phyloP scores from a whole-genome alignment of 2,888 invertebrate genomes.

The Ormyrus labotus region DNA sequence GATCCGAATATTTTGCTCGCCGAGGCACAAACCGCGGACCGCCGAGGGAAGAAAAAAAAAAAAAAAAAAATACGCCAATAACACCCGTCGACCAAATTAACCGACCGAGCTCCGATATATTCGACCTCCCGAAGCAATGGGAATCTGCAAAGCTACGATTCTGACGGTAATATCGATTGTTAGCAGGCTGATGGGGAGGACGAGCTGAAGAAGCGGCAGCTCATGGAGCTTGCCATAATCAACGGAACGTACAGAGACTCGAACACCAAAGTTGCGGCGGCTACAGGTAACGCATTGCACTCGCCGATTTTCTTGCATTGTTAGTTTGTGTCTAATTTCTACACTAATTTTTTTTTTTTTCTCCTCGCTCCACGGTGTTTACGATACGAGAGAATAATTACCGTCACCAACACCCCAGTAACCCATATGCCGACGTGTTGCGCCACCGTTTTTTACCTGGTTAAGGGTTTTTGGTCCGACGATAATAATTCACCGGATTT shows the following conservation, averaged over 20 bases:
- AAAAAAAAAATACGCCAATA: slow-evolving; percentile 8
- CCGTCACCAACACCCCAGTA: too few species aligned
- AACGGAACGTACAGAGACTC: slow-evolving; percentile 99
- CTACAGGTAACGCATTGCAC: slow-evolving; percentile 82
- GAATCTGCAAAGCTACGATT: slow-evolving; percentile 51
- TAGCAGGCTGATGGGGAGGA: slow-evolving; percentile 99
- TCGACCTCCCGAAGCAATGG: too few species aligned
- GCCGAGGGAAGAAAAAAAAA: too few species aligned
- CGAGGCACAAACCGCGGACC: too few species aligned
- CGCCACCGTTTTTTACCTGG: too few species aligned
- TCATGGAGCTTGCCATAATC: slow-evolving; percentile 99
- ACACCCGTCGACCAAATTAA: neutral
- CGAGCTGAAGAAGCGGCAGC: slow-evolving; percentile 98
- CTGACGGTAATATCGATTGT: slow-evolving; percentile 72
- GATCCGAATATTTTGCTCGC: neutral
- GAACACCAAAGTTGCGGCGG: slow-evolving; percentile 90
- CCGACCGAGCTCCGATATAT: neutral
- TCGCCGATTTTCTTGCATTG: neutral
- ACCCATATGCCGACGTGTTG: too few species aligned
- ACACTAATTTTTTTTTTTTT: slow-evolving; percentile 2
- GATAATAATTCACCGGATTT: too few species aligned
- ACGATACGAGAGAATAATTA: too few species aligned
- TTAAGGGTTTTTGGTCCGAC: too few species aligned
- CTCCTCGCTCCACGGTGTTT: too few species aligned
- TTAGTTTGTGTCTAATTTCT: slow-evolving; percentile 53